A percentile compares a stretch with the other conserved stretches of the same genome.
phyloP scores from a whole-genome alignment of 2,113 vertebrate species.

The Sardina pilchardus region DNA sequence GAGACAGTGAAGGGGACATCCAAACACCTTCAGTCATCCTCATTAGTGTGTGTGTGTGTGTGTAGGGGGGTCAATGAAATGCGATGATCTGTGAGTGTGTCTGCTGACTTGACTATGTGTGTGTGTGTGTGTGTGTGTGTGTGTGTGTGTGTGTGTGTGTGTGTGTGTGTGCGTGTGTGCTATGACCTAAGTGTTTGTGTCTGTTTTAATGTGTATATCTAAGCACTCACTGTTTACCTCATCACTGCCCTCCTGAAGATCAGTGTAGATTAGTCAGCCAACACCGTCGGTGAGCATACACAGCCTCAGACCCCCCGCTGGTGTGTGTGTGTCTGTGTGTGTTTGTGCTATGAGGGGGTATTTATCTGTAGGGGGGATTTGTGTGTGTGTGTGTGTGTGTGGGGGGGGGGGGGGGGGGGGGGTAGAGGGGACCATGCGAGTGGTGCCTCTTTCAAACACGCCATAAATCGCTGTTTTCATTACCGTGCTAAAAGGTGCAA shows the following conservation, averaged over 20 bases:
- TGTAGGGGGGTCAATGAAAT: not conserved
- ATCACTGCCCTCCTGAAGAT: not conserved
- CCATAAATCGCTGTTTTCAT: constrained; percentile 4
- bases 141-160: not conserved
- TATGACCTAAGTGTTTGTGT: too few species aligned
- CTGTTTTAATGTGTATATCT: not conserved
- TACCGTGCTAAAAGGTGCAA: not conserved
- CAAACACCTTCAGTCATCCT: not conserved
- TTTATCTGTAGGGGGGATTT: not conserved
- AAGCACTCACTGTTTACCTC: constrained; percentile 32
- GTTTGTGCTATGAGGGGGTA: not conserved
- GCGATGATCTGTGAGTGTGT: not conserved
- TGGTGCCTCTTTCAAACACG: not conserved
- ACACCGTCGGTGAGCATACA: not conserved
- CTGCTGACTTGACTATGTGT: not conserved
- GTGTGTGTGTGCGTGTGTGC: not conserved
- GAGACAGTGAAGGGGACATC: not conserved
- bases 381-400: not conserved
- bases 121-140: not conserved
- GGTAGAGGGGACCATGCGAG: not conserved
- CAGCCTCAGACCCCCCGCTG: not conserved
- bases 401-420: not conserved
- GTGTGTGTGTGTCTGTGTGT: not conserved
- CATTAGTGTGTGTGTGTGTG: not conserved
- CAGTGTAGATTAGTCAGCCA: not conserved